Evolutionary conservation across 2,113 vertebrate species (phyloP), one percentile per base, ranked within the genome.

Genomic region (Australoheros scitulus): DNA sequence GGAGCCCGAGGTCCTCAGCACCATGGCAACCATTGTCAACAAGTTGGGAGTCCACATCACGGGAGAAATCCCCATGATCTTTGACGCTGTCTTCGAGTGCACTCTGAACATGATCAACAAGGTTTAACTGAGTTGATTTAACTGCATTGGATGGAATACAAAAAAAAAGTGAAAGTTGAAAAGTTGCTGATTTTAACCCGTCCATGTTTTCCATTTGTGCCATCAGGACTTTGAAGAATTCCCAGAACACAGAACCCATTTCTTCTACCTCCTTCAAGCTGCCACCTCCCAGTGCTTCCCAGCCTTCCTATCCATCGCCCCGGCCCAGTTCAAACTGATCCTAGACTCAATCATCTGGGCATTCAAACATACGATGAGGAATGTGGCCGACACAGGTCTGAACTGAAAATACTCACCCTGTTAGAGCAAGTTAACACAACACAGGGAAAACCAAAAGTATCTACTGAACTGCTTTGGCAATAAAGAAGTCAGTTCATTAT

Each of bases 91-190:
- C 80, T 99, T 99, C 81, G 98, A 99, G 93, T 99, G 98, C 96
- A 99, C 98, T 0, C 96, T 99, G 81, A 99, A 99, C 94, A 99
- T 99, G 98, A 99, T 99, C 95, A 99, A 99, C 95, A 99, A 99
- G 96, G 98, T 93, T 55, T 72, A 32, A 20, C 68, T 14, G 26
- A 55, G 47, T 34, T 52, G 24, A 2, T 72, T 52, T 55, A 72
- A 55, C 68, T 55, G 47, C 13, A 5, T 5, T 47, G 7, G 68
- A 14, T 55, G 29, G 47, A 32, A n/a, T 5, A 55, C 26, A 34
- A n/a, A 34, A 18, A 47, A 52, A 50, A 8, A n/a, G 0, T 14
- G 32, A 52, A 52, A 52, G 18, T 14, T 72, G 11, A 55, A 32
- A 50, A 34, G 26, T 5, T 72, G 15, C 10, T 29, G 20, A 32